Percentiles rank a stretch among this genome's conserved stretches.
These are phyloP conservation scores for Xylota sylvarum DNA, from an alignment of 2,888 invertebrate genomes.

Conservation along the genomic window DNA sequence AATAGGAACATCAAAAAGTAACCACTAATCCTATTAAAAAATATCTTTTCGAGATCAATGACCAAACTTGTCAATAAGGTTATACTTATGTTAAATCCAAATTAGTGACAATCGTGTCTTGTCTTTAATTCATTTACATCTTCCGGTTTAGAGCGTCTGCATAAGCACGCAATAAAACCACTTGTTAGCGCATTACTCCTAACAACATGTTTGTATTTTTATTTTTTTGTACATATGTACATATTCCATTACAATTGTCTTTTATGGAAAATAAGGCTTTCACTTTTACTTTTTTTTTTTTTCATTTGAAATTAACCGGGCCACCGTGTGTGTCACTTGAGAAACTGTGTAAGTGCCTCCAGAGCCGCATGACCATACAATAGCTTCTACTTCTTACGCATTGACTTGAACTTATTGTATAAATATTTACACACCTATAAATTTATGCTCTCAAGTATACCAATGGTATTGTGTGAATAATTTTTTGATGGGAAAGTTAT, in stretches of 20 bases:
- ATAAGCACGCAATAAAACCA: neutral
- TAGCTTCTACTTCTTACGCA: neutral
- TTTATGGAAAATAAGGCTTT: conserved; percentile 14
- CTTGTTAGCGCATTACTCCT: neutral
- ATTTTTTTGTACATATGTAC: too few relatives aligned
- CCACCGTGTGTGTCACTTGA: conserved; percentile 33
- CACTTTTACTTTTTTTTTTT: conserved; percentile 41
- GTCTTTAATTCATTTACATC: neutral
- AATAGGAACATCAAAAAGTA: too few relatives aligned
- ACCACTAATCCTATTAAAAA: too few relatives aligned
- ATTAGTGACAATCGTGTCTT: neutral
- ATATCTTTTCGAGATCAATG: too few relatives aligned
- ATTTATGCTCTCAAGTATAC: conserved; percentile 10
- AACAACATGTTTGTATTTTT: conserved; percentile 14
- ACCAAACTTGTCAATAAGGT: too few relatives aligned
- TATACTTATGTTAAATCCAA: neutral
- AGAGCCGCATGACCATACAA: conserved; percentile 2
- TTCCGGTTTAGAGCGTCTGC: neutral
- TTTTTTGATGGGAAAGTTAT: conserved; percentile 55
- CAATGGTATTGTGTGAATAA: conserved; percentile 24
- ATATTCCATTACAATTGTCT: too few relatives aligned
- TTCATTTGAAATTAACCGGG: conserved; percentile 26
- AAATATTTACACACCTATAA: conserved; percentile 28
- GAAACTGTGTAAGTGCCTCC: conserved; percentile 1
- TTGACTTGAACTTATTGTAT: conserved; percentile 12